Conservation (phyloP, 2,888 invertebrate species). For the Schizaphis graminum region DNA sequence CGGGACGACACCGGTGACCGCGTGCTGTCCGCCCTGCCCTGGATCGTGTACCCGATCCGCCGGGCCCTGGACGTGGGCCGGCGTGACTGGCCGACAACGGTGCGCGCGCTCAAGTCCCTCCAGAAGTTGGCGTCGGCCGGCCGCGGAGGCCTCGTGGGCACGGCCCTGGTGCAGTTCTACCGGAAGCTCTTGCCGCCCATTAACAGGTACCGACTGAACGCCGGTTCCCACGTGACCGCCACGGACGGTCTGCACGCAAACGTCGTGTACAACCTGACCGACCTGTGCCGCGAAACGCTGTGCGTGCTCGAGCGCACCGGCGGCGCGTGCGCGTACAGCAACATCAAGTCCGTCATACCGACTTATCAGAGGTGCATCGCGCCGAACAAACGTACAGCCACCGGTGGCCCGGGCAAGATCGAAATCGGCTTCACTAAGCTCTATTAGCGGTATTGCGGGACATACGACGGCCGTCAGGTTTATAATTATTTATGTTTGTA, state of each 20-base stretch:
- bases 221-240: neutral
- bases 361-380: neutral
- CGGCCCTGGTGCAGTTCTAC: constrained; percentile 32
- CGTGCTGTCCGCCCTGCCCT: constrained; percentile 32
- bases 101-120: constrained; percentile 37
- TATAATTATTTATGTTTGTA: too few species aligned
- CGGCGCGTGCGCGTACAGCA: neutral
- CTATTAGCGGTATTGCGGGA: too few species aligned
- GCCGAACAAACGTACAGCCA: too few species aligned
- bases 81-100: neutral
- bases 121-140: neutral
- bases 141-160: neutral
- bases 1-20: neutral
- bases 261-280: neutral
- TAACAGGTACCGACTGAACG: neutral
- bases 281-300: constrained; percentile 12
- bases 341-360: constrained; percentile 36
- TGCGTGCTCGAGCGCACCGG: neutral
- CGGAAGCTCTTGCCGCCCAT: constrained; percentile 19
- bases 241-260: neutral
- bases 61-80: constrained; percentile 1
- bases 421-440: too few species aligned
- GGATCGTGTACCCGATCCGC: neutral
- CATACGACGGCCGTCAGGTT: too few species aligned
- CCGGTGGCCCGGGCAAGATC: neutral